A percentile compares a stretch with the other conserved stretches of the same genome.
Evolutionary conservation across 1,140 invertebrate genomes (phyloP).

Genomic region (Delia radicum): DNA sequence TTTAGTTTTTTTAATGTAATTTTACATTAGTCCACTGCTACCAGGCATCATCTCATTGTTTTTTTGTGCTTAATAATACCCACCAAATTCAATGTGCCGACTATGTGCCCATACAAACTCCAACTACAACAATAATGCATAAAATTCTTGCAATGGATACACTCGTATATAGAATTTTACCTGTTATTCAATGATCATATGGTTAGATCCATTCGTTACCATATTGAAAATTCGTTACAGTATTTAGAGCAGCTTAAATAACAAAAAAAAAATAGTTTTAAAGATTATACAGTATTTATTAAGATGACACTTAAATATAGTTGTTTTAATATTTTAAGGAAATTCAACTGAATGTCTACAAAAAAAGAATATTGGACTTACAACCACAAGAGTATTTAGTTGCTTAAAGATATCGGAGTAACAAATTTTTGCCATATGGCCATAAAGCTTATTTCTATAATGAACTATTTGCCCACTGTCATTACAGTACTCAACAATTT

Average conservation of each 20-base stretch:
- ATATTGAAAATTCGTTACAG: constrained; percentile 23
- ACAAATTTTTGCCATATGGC: no score
- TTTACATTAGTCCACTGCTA: constrained; percentile 13
- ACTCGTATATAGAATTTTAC: constrained; percentile 3
- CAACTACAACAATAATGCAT: constrained; percentile 19
- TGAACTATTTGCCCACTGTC: no score
- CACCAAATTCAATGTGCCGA: constrained; percentile 10
- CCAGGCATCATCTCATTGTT: not conserved
- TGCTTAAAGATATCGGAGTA: no score
- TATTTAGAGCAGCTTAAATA: constrained; percentile 18
- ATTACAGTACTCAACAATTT: no score
- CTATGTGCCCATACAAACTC: not conserved
- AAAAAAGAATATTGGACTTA: not conserved
- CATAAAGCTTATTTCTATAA: no score
- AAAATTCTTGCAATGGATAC: not conserved
- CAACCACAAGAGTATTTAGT: not conserved
- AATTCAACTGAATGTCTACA: no score
- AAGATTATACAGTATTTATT: not conserved
- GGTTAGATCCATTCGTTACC: constrained; percentile 23
- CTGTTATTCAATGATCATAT: constrained; percentile 11
- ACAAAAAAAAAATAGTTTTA: not conserved
- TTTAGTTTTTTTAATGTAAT: not conserved
- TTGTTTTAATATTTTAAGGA: no score
- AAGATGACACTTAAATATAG: no score
- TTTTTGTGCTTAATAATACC: constrained; percentile 1